Percentiles rank a stretch among this genome's conserved stretches.
phyloP scores from a whole-genome alignment of 2,797 vertebrate genomes.

The Squalus acanthias region DNA sequence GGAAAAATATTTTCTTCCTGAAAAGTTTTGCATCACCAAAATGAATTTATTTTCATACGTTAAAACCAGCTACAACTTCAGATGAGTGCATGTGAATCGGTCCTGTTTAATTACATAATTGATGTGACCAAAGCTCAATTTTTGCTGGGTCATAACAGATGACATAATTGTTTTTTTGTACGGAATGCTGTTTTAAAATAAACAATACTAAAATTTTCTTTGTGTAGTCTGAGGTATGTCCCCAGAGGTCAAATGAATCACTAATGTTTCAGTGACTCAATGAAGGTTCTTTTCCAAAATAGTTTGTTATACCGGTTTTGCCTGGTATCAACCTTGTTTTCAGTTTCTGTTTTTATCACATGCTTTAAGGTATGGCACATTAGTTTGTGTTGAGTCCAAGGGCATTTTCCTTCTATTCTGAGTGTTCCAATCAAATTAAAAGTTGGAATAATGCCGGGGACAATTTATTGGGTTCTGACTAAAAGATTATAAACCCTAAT shows the following conservation, averaged over 20 bases:
- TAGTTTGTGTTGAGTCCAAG: not conserved
- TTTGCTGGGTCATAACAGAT: not conserved
- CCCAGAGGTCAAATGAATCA: not conserved
- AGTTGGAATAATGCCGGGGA: not conserved
- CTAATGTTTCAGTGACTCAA: not conserved
- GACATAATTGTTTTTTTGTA: not conserved
- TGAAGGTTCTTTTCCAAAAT: conserved; percentile 1
- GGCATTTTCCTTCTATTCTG: not conserved
- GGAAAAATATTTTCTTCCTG: not conserved
- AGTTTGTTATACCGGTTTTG: not conserved
- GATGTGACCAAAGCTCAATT: not conserved
- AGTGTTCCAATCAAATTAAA: not conserved
- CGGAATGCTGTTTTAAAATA: not conserved
- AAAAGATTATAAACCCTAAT: not conserved
- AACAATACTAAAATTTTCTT: not conserved
- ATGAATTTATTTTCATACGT: not conserved
- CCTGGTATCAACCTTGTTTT: not conserved
- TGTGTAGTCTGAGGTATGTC: not conserved
- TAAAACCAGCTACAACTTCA: not conserved
- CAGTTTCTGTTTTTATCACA: not conserved
- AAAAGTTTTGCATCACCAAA: not conserved
- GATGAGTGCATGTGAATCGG: not conserved
- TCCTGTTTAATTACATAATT: not conserved
- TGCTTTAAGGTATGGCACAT: not conserved
- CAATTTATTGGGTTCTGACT: not conserved